Percentiles rank a stretch among this genome's conserved stretches.
Evolutionary conservation across 2,888 invertebrate genomes (phyloP).

Genomic region (Automeris io): DNA sequence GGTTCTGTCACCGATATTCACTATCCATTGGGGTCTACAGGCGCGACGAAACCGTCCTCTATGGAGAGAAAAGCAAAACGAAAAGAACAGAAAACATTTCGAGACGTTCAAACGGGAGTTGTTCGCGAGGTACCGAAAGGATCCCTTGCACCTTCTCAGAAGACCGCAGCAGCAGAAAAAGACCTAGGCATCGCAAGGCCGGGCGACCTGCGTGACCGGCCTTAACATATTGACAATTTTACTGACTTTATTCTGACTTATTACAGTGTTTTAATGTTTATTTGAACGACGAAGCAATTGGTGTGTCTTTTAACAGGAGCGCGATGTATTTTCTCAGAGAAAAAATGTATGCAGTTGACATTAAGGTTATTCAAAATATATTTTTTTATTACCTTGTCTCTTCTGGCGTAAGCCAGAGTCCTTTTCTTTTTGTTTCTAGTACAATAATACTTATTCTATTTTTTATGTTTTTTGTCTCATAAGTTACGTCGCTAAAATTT

Average conservation of each 20-base stretch:
- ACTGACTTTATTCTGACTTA: conserved; percentile 32
- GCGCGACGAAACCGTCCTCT: conserved; percentile 85
- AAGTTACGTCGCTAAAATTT: too few relatives aligned
- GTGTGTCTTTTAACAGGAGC: too few relatives aligned
- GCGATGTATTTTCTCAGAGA: too few relatives aligned
- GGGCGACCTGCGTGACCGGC: conserved; percentile 50
- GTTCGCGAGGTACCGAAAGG: conserved; percentile 83
- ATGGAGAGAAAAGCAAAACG: conserved; percentile 93
- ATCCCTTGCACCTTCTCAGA: conserved; percentile 73
- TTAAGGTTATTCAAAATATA: too few relatives aligned
- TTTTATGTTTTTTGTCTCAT: too few relatives aligned
- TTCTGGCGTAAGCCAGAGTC: too few relatives aligned
- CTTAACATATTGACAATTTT: conserved; percentile 33
- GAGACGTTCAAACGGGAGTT: conserved; percentile 90
- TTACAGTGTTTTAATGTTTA: conserved; percentile 1
- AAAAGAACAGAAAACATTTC: conserved; percentile 87
- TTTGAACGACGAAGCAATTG: too few relatives aligned
- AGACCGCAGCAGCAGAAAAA: conserved; percentile 55
- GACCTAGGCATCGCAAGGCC: conserved; percentile 70
- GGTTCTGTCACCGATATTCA: conserved; percentile 92
- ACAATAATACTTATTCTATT: too few relatives aligned
- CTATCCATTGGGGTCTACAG: conserved; percentile 93
- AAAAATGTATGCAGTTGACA: too few relatives aligned
- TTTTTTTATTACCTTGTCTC: too few relatives aligned
- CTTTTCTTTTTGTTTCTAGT: too few relatives aligned